Percentiles rank a stretch among this genome's conserved stretches.
phyloP scores from a whole-genome alignment of 1,140 invertebrate species.

The Hyles vespertilio region DNA sequence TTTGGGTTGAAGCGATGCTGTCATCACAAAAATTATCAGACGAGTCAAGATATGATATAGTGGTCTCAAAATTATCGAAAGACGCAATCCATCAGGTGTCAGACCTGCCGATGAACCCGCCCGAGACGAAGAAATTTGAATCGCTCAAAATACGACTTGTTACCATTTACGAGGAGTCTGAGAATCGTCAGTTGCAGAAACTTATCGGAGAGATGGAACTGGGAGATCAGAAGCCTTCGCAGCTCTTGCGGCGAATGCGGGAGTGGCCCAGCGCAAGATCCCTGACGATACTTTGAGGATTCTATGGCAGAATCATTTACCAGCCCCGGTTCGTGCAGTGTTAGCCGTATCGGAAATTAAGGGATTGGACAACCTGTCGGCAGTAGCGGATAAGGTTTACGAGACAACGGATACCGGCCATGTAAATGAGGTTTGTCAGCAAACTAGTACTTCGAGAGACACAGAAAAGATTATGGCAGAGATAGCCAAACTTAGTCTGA shows the following conservation, averaged over 20 bases:
- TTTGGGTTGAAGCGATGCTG: constrained; percentile 8
- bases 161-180: constrained; percentile 2
- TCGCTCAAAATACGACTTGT: background rate
- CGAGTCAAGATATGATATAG: background rate
- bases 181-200: constrained; percentile 2
- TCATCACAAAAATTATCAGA: constrained; percentile 18
- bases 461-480: background rate
- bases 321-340: constrained; percentile 5
- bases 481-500: background rate
- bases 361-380: constrained; percentile 15
- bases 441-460: background rate
- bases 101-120: constrained; percentile 9
- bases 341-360: constrained; percentile 11
- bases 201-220: constrained; percentile 7
- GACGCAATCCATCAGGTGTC: constrained; percentile 13
- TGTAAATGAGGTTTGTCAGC: background rate
- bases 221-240: constrained; percentile 3
- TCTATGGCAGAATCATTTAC: constrained; percentile 16
- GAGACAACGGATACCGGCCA: background rate
- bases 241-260: background rate
- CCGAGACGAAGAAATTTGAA: background rate
- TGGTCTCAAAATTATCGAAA: constrained; percentile 14
- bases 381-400: constrained; percentile 19
- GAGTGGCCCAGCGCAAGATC: constrained; percentile 10
- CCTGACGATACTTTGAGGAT: constrained; percentile 13